Conservation (phyloP, 1,140 invertebrate species). For the Camponotus floridanus region DNA sequence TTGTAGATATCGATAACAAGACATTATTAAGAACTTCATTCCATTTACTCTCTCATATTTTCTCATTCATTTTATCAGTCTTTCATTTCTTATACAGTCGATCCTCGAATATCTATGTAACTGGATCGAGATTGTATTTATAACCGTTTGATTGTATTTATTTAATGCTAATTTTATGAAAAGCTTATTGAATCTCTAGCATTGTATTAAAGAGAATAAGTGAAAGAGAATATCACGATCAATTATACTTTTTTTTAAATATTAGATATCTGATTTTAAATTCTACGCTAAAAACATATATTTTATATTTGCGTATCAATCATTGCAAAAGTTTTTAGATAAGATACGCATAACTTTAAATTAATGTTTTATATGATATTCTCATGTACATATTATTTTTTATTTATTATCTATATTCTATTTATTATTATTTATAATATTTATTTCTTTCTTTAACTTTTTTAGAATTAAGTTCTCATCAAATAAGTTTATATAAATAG, state of each 20-base stretch:
- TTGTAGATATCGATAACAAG: conserved; percentile 53
- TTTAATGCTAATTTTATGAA: conserved; percentile 74
- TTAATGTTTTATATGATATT: neutral
- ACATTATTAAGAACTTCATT: conserved; percentile 80
- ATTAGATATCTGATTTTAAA: no score
- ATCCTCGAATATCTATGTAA: neutral
- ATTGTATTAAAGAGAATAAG: neutral
- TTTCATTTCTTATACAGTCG: conserved; percentile 20
- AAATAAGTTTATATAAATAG: neutral
- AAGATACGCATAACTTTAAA: neutral
- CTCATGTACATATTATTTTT: neutral
- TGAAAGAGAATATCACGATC: neutral
- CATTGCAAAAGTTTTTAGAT: neutral
- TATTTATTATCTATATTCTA: neutral
- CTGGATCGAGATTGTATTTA: neutral
- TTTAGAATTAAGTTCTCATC: neutral
- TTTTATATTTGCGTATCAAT: neutral
- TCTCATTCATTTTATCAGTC: conserved; percentile 44
- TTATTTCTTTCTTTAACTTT: neutral
- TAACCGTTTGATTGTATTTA: conserved; percentile 75
- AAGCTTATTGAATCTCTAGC: neutral
- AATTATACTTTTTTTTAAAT: neutral
- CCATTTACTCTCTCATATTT: conserved; percentile 31
- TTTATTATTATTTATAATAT: neutral
- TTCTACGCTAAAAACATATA: neutral